Base-by-base conservation (phyloP, 2,888 invertebrate genomes). In the Thalpophila matura region DNA sequence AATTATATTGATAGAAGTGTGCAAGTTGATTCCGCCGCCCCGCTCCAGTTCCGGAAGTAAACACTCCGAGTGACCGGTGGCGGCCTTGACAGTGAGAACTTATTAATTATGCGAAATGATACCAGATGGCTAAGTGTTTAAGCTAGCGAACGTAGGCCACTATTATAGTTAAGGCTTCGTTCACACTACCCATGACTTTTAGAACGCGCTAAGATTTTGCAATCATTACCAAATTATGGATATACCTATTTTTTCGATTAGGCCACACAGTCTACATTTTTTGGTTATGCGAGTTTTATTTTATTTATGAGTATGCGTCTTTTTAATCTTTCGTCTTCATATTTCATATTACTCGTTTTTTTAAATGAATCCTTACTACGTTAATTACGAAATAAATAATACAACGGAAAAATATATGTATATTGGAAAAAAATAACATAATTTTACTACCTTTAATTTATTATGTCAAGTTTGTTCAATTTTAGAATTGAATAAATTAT, bases 11-110 rank as follows among this genome's bases (percentile, higher is more conserved):
- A n/a, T 22, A 24, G 79, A 77, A 79, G 77, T 63, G 76, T 83
- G 83, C 79, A 61, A 43, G 38, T 26, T 5, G 40, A 61, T n/a
- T n/a, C n/a, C n/a, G n/a, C 59, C 57, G 72, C 81, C 73, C 78
- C 69, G 60, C 74, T 72, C 40, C 22, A 37, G 47, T 66, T 59
- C 64, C 80, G 84, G 83, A 82, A 83, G 77, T 74, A 65, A 70
- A 75, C 54, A 64, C 50, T 50, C 42, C 57, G 46, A 61, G 27
- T 38, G 33, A 49, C 35, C 31, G 57, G 29, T 26, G 42, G 27
- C 57, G 42, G 43, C 81, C 85, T 83, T 83, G 80, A 54, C 80
- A 79, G 45, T 86, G 77, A 68, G 38, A 70, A 59, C 69, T 35
- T 22, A 50, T 40, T 55, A 76, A 40, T 49, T 53, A 31, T 22